Conservation (phyloP, 2,888 invertebrate genomes). For the Pomacea canaliculata region DNA sequence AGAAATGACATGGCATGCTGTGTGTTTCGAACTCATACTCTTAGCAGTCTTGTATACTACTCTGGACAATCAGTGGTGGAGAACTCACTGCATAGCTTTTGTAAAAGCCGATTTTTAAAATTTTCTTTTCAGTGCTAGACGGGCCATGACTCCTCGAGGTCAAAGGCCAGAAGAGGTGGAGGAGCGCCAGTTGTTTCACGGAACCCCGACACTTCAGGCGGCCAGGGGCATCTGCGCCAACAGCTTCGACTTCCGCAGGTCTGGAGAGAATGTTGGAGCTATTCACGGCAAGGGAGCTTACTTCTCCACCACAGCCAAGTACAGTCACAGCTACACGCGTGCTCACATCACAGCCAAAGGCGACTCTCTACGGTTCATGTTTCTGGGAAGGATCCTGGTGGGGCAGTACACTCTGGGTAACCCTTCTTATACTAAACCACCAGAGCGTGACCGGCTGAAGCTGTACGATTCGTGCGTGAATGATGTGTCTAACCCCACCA, state of each 20-base stretch:
- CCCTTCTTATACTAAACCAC: background rate
- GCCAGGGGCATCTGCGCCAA: constrained; percentile 46
- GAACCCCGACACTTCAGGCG: constrained; percentile 36
- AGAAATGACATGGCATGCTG: too few species aligned
- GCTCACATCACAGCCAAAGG: too few species aligned
- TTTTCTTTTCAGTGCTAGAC: too few species aligned
- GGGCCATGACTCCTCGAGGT: too few species aligned
- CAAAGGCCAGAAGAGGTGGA: constrained; percentile 36
- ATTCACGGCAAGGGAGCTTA: constrained; percentile 54
- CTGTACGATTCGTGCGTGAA: background rate
- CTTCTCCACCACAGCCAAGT: constrained; percentile 52
- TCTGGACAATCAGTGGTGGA: too few species aligned
- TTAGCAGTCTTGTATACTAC: too few species aligned
- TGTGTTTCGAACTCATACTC: too few species aligned
- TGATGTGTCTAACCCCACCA: too few species aligned
- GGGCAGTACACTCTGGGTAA: background rate
- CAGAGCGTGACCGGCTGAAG: background rate
- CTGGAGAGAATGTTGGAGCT: constrained; percentile 46
- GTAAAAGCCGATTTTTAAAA: too few species aligned
- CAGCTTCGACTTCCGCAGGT: constrained; percentile 49
- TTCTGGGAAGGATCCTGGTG: background rate
- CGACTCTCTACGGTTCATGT: background rate
- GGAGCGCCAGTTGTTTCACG: constrained; percentile 48
- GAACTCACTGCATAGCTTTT: too few species aligned
- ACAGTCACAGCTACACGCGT: constrained; percentile 53